Conservation (phyloP, 1,140 invertebrate species). For the Bombus pascuorum region DNA sequence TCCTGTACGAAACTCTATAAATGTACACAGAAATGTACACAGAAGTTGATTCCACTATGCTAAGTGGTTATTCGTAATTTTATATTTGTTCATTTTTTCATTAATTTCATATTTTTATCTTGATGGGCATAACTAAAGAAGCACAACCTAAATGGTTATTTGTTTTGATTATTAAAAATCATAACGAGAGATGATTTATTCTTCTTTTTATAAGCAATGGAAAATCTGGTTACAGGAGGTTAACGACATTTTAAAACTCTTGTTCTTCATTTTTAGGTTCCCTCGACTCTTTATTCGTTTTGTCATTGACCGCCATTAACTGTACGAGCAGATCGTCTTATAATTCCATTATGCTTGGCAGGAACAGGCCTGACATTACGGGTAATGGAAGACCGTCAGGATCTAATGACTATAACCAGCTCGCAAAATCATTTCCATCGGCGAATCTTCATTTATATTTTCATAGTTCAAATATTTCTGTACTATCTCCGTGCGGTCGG, state of each 20-base stretch:
- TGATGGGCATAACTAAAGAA: no score
- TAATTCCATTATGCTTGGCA: conserved; percentile 18
- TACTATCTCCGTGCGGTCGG: not conserved
- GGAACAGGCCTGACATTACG: conserved; percentile 12
- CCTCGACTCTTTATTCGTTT: not conserved
- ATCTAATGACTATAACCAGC: conserved; percentile 24
- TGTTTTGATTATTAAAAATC: no score
- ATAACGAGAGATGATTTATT: no score
- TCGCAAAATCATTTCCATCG: conserved; percentile 7
- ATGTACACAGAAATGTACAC: no score
- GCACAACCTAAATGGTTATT: no score
- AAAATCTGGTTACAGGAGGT: not conserved
- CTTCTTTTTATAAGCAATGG: no score
- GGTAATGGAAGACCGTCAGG: conserved; percentile 19
- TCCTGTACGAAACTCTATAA: not conserved
- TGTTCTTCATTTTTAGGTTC: not conserved
- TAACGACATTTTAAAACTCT: not conserved
- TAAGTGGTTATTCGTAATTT: no score
- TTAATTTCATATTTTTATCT: no score
- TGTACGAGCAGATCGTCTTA: not conserved
- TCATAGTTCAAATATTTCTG: not conserved
- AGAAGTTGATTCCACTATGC: no score
- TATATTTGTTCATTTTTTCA: no score
- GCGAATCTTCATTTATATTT: not conserved
- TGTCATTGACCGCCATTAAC: conserved; percentile 2